phyloP scores from a whole-genome alignment of 2,888 invertebrate species.

The Theristus sp. region DNA sequence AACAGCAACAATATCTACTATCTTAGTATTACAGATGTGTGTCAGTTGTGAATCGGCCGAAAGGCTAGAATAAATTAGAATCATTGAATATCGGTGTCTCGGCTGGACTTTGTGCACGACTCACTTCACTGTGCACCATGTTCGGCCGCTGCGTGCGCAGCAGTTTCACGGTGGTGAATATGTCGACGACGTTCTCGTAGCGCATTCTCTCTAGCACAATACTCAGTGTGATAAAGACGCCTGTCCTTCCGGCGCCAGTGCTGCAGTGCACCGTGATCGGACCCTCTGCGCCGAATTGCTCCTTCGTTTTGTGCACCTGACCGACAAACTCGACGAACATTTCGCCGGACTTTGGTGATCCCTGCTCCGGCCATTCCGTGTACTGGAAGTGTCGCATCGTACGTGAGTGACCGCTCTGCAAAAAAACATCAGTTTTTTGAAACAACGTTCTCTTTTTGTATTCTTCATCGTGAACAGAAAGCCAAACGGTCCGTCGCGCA shows the following conservation, averaged over 20 bases:
- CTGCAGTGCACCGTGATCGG: conserved; percentile 69
- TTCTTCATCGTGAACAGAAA: neutral
- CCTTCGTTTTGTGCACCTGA: conserved; percentile 95
- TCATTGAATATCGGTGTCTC: too few relatives aligned
- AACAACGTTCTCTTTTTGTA: too few relatives aligned
- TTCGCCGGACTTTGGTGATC: conserved; percentile 79
- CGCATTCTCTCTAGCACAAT: conserved; percentile 96
- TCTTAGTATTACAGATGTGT: too few relatives aligned
- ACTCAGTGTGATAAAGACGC: conserved; percentile 91
- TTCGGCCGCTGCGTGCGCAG: conserved; percentile 91
- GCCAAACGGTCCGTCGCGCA: conserved; percentile 15
- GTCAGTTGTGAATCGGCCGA: too few relatives aligned
- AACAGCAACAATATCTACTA: too few relatives aligned
- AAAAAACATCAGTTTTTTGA: too few relatives aligned
- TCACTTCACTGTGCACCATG: conserved; percentile 98
- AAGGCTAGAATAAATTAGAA: too few relatives aligned
- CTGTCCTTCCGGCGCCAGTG: conserved; percentile 92
- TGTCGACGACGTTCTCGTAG: conserved; percentile 93
- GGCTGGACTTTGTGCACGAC: too few relatives aligned
- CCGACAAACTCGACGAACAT: conserved; percentile 98
- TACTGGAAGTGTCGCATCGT: conserved; percentile 78
- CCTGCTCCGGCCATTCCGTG: conserved; percentile 40
- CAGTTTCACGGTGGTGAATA: conserved; percentile 96
- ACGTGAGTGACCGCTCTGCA: conserved; percentile 68
- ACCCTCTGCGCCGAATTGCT: conserved; percentile 97